These are phyloP conservation scores for Albula goreensis DNA, from an alignment of 2,113 vertebrate species.

Conservation along the genomic window DNA sequence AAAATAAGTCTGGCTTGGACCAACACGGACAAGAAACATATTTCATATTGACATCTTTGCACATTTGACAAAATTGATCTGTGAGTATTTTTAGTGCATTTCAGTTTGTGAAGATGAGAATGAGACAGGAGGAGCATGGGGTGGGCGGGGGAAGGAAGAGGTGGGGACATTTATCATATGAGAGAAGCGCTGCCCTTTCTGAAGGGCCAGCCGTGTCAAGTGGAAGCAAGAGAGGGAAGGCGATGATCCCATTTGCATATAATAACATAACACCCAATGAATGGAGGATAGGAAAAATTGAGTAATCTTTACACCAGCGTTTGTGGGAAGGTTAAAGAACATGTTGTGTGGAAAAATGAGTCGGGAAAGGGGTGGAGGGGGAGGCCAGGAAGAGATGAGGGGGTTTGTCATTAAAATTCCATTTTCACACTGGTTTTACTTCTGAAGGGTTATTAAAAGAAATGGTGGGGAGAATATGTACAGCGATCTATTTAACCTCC, in stretches of 20 bases:
- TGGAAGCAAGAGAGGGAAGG: neutral
- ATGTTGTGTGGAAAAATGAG: neutral
- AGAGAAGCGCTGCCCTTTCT: neutral
- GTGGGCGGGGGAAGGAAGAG: neutral
- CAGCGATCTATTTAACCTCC: conserved; percentile 60
- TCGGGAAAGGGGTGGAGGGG: neutral
- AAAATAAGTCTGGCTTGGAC: neutral
- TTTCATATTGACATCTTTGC: neutral
- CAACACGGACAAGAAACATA: too few relatives aligned
- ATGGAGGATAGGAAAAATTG: neutral
- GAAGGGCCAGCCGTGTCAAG: neutral
- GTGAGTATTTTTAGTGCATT: neutral
- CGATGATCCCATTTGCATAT: neutral
- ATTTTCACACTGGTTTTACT: conserved; percentile 49
- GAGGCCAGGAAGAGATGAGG: neutral
- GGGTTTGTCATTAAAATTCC: conserved; percentile 48
- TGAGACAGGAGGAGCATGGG: neutral
- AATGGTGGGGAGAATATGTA: conserved; percentile 53
- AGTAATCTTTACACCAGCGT: neutral
- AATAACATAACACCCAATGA: neutral
- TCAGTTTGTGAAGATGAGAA: neutral
- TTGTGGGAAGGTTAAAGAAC: conserved; percentile 4
- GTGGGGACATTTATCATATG: neutral
- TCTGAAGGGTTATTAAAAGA: conserved; percentile 54
- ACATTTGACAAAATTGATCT: neutral